Evolutionary conservation across 2,888 invertebrate species (phyloP).

Genomic region (Brachyopa scutellaris): DNA sequence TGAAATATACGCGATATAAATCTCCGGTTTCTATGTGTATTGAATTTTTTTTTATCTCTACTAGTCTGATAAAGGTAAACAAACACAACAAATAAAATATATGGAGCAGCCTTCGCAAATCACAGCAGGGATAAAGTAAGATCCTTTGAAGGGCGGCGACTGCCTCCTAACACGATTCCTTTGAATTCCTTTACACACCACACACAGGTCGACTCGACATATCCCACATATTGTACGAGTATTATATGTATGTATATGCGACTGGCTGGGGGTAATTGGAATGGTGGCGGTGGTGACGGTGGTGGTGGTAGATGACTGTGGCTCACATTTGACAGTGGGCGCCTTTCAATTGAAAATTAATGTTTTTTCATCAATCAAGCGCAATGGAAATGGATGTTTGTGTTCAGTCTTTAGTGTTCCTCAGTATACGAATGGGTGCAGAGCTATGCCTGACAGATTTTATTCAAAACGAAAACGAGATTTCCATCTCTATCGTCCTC

Average conservation of each 20-base stretch:
- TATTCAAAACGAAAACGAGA: slow-evolving; percentile 25
- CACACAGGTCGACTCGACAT: neutral
- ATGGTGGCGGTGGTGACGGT: neutral
- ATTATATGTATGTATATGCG: no score
- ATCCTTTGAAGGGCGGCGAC: slow-evolving; percentile 38
- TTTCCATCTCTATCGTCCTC: neutral
- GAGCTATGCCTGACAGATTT: slow-evolving; percentile 17
- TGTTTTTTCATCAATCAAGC: slow-evolving; percentile 49
- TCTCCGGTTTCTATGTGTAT: slow-evolving; percentile 28
- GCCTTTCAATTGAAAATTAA: slow-evolving; percentile 59
- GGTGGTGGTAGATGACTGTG: slow-evolving; percentile 6
- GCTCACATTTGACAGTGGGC: slow-evolving; percentile 42
- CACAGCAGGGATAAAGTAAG: slow-evolving; percentile 37
- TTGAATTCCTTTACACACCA: slow-evolving; percentile 36
- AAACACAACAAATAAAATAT: slow-evolving; percentile 52
- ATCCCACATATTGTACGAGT: neutral
- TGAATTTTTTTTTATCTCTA: slow-evolving; percentile 43
- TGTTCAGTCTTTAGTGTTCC: slow-evolving; percentile 5
- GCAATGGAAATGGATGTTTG: slow-evolving; percentile 21
- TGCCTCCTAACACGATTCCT: slow-evolving; percentile 27
- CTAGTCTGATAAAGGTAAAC: slow-evolving; percentile 41
- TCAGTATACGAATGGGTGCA: neutral
- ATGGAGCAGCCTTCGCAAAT: slow-evolving; percentile 47
- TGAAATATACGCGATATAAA: slow-evolving; percentile 30
- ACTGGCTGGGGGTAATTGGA: neutral